Evolutionary conservation across 2,888 invertebrate species (phyloP), one percentile per base, ranked within the genome.

Genomic region (Pristionchus fissidentatus): DNA sequence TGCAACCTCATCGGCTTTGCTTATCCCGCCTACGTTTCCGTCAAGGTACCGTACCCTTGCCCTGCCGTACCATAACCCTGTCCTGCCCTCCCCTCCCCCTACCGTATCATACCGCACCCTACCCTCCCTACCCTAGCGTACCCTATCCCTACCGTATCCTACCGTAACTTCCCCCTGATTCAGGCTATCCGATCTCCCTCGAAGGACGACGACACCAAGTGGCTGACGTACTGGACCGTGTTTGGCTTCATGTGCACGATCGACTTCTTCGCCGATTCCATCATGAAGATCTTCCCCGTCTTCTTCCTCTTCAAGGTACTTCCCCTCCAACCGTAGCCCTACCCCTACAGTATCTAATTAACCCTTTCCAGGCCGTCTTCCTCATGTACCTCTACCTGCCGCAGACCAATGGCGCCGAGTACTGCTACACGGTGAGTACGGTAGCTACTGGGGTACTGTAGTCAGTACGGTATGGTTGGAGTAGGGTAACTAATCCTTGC

Each of bases 181-280:
- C 57, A 79, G 87, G 94, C 94, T 4, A 93, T 94, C 62, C 94
- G 94, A 87, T 93, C 93, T 35, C 79, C 86, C 13, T 88, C 90
- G 85, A 94, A 94, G 89, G 93, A 94, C 70, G 87, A 88, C 83
- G 87, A 89, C 81, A 85, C 87, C 49, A 92, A 97, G 93, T 98
- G 98, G 98, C 94, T 98, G 88, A 97, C 96, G 0, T 98, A 98
- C 93, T 98, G 98, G 98, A 97, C 97, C 32, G 75, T 70, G 13
- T 84, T 77, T 26, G 82, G 70, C 29, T 57, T 78, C 52, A 15
- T 83, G 3, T 75, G 52, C 29, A 22, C 77, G 29, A 62, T 86
- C 49, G 88, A 88, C 81, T 86, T 87, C 79, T 87, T 86, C 57
- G 87, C 87, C 75, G 85, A 87, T n/a, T n/a, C 38, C 0, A 75